Evolutionary conservation across 2,888 invertebrate genomes (phyloP).

Genomic region (Tetranychus truncatus): DNA sequence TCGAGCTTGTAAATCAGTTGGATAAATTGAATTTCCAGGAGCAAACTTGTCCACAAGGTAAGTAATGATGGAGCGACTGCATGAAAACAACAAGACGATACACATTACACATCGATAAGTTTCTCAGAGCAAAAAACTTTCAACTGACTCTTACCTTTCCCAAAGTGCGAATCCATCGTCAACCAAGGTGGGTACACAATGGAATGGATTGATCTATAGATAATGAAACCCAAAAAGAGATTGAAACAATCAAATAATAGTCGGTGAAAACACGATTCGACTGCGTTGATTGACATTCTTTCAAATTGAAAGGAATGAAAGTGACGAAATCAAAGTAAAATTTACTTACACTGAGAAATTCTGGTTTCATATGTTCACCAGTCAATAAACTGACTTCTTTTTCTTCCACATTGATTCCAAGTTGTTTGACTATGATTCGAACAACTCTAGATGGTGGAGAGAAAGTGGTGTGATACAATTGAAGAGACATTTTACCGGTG

Average conservation of each 20-base stretch:
- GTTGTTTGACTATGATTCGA: not conserved
- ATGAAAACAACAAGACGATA: not conserved
- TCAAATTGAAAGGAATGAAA: no score
- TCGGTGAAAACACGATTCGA: not conserved
- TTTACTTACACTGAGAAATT: not conserved
- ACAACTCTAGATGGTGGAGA: not conserved
- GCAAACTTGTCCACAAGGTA: constrained; percentile 8
- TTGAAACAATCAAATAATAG: not conserved
- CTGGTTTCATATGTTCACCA: constrained; percentile 31
- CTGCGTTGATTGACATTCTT: not conserved
- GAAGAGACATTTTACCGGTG: not conserved
- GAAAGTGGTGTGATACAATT: not conserved
- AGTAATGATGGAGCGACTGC: constrained; percentile 5
- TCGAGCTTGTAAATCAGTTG: not conserved
- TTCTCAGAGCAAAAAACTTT: not conserved
- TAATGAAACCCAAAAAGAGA: not conserved
- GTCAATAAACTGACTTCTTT: constrained; percentile 43
- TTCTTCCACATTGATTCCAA: constrained; percentile 39
- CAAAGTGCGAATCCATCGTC: constrained; percentile 5
- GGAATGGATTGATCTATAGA: not conserved
- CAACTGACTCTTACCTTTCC: constrained; percentile 7
- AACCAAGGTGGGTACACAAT: constrained; percentile 3
- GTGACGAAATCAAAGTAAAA: not conserved
- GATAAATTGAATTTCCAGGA: not conserved
- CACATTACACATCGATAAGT: not conserved